phyloP scores from a whole-genome alignment of 2,888 invertebrate genomes.

The Sepioteuthis lessoniana region DNA sequence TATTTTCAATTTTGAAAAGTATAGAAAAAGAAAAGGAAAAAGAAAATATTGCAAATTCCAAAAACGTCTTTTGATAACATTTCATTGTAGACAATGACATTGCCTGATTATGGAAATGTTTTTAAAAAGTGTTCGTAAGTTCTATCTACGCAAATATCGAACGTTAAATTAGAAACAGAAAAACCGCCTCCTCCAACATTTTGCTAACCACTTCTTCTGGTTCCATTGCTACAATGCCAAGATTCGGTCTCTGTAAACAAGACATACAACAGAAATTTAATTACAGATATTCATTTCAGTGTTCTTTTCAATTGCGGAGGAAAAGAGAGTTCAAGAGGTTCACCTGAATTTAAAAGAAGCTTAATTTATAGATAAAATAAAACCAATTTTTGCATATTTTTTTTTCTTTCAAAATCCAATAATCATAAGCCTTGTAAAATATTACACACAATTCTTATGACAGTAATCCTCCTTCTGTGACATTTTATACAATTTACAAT shows the following conservation, averaged over 20 bases:
- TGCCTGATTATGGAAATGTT: conserved; percentile 21
- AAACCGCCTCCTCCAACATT: conserved; percentile 2
- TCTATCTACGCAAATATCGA: conserved; percentile 8
- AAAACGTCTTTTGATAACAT: conserved; percentile 11
- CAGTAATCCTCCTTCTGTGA: not conserved
- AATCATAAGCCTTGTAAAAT: not conserved
- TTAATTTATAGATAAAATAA: conserved; percentile 33
- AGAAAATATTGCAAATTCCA: not conserved
- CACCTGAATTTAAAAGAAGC: not conserved
- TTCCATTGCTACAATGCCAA: not conserved
- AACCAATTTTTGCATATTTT: not conserved
- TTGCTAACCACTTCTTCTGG: not conserved
- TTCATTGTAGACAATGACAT: not conserved
- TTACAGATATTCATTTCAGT: not conserved
- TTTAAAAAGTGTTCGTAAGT: not conserved
- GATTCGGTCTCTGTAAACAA: not conserved
- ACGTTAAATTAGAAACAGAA: not conserved
- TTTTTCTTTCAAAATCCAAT: not conserved
- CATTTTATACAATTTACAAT: not conserved
- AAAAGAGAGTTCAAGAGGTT: not conserved
- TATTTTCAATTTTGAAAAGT: not conserved
- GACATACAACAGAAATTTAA: not conserved
- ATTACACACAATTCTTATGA: not conserved
- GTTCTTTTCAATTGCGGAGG: not conserved
- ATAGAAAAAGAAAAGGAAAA: not conserved